These are phyloP conservation scores for Nemotelus pantherinus DNA, from an alignment of 2,888 invertebrate species.

Conservation along the genomic window DNA sequence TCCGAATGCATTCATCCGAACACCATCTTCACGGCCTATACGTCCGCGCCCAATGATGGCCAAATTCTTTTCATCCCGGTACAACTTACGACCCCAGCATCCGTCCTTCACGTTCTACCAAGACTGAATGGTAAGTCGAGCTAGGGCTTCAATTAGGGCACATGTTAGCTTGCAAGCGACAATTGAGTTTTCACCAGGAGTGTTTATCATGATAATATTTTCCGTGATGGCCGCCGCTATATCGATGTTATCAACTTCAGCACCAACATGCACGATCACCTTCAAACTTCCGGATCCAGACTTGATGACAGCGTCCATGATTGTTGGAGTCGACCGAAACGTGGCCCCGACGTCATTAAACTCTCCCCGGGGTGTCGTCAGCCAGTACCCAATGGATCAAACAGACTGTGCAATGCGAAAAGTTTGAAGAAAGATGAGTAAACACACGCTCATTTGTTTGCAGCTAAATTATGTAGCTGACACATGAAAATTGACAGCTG, in stretches of 20 bases:
- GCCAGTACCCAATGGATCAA: too few relatives aligned
- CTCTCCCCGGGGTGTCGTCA: too few relatives aligned
- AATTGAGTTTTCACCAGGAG: conserved; percentile 95
- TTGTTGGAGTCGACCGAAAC: conserved; percentile 94
- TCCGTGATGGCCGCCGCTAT: conserved; percentile 83
- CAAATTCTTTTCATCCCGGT: conserved; percentile 86
- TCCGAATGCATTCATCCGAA: conserved; percentile 94
- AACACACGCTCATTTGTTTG: too few relatives aligned
- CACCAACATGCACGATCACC: conserved; percentile 96
- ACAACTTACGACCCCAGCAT: conserved; percentile 92
- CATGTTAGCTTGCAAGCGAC: conserved; percentile 98
- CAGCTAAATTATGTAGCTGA: too few relatives aligned
- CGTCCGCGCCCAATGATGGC: conserved; percentile 94
- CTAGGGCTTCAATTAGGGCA: conserved; percentile 82
- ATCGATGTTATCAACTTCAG: conserved; percentile 98
- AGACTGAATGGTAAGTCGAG: conserved; percentile 86
- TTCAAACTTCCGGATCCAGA: conserved; percentile 77
- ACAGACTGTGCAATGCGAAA: too few relatives aligned
- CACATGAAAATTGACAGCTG: too few relatives aligned
- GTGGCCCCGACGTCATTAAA: too few relatives aligned
- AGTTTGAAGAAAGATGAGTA: too few relatives aligned
- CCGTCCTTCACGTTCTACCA: conserved; percentile 86
- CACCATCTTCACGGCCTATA: conserved; percentile 93
- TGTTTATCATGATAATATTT: conserved; percentile 92
- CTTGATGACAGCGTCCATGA: conserved; percentile 85